Evolutionary conservation across 2,888 invertebrate species (phyloP), one percentile per base, ranked within the genome.

Genomic region (Dinocampus coccinellae): DNA sequence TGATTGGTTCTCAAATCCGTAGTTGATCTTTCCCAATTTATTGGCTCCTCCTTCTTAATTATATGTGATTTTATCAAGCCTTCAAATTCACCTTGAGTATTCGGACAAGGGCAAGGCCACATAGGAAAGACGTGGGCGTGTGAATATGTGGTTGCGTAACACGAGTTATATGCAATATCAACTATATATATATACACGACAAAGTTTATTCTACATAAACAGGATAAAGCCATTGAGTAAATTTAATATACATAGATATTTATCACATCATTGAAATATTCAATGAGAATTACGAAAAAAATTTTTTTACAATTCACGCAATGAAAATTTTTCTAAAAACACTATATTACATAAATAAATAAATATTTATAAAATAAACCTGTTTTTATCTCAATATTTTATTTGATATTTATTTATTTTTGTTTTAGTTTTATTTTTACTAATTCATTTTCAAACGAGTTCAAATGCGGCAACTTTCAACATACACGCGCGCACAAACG

Each of bases 71-170:
- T 29, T 7, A 7, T 7, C 3, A 4, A 75, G 70, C 75, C 75
- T 76, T 77, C 69, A 70, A 69, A 76, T 61, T 77, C 72, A 77
- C 79, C 79, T 78, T 76, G 74, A 69, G 62, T 69, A 67, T 70
- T 62, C 67, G 72, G 70, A 62, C 78, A 78, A 79, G 80, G 77
- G 76, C 78, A 79, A 78, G 80, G 78, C 76, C 76, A 47, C 16
- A 7, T 76, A 77, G 68, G 64, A 71, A 64, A 66, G n/a, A n/a
- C n/a, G n/a, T n/a, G n/a, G n/a, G n/a, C n/a, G n/a, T n/a, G n/a
- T n/a, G n/a, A n/a, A n/a, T n/a, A n/a, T n/a, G n/a, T n/a, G 61
- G 63, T 79, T 78, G 74, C 76, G 76, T 75, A 78, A 80, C 71
- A 60, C 64, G 68, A 39, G 39, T 55, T 47, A 16, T 47, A 6